phyloP scores from a whole-genome alignment of 2,113 vertebrate species.

The Corythornis cristatus region DNA sequence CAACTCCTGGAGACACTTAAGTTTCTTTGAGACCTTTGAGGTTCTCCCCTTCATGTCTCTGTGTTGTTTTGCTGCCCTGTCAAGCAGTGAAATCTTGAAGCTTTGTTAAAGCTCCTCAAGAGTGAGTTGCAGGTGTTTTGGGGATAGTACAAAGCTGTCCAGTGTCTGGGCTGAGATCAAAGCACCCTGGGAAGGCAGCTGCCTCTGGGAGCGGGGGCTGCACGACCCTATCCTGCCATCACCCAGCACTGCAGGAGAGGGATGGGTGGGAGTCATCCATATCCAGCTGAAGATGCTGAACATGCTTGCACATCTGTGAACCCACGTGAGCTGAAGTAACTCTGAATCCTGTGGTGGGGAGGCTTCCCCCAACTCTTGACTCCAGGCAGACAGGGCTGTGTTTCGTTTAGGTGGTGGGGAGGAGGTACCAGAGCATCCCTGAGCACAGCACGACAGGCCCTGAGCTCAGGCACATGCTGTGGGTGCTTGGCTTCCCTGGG shows the following conservation, averaged over 20 bases:
- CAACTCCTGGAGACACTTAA: neutral
- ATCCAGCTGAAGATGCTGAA: neutral
- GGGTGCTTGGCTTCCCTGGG: neutral
- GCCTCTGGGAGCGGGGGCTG: neutral
- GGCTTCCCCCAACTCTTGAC: neutral
- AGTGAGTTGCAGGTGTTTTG: neutral
- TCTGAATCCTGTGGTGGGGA: neutral
- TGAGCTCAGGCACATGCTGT: rapidly evolving
- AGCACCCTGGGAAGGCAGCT: neutral
- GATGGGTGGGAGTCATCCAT: neutral
- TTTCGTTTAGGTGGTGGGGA: neutral
- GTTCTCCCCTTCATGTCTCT: neutral
- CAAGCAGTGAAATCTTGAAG: neutral
- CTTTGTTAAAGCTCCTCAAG: neutral
- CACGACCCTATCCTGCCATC: neutral
- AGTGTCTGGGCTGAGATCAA: neutral
- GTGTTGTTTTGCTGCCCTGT: neutral
- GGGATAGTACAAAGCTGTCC: rapidly evolving
- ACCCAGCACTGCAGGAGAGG: neutral
- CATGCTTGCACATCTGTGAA: rapidly evolving
- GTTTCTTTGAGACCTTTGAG: neutral
- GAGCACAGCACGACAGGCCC: rapidly evolving
- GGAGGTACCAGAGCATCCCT: neutral
- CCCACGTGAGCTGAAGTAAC: neutral
- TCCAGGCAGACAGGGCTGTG: neutral